phyloP scores from a whole-genome alignment of 2,797 vertebrate genomes.

The Lophura swinhoii region DNA sequence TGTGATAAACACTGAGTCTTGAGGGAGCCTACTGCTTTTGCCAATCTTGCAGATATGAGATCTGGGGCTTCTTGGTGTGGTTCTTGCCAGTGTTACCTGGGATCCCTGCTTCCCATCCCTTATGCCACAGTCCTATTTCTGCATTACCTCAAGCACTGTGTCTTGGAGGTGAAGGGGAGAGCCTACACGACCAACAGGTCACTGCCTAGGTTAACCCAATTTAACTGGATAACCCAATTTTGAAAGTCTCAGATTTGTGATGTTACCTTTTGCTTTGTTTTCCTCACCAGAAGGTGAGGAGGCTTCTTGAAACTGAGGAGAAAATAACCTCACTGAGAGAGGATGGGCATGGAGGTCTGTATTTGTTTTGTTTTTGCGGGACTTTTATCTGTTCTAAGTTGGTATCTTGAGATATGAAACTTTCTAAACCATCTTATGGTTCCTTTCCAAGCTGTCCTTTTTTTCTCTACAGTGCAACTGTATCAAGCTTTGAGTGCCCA shows the following conservation, averaged over 20 bases:
- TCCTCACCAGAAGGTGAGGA: not conserved
- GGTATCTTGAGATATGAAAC: not conserved
- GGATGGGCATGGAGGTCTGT: accelerated
- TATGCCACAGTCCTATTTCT: accelerated
- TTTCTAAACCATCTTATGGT: not conserved
- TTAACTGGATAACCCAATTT: not conserved
- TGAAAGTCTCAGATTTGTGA: not conserved
- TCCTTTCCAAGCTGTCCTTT: not conserved
- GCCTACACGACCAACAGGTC: accelerated
- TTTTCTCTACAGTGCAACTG: not conserved
- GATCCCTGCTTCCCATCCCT: accelerated
- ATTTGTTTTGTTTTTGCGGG: not conserved
- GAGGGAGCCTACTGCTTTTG: accelerated
- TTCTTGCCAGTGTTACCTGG: accelerated
- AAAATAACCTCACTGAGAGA: accelerated
- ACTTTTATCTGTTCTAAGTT: not conserved
- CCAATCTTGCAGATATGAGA: accelerated
- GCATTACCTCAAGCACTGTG: accelerated
- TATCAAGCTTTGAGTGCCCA: not conserved
- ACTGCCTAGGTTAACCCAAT: accelerated
- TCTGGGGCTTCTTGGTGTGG: not conserved
- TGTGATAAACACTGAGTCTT: accelerated
- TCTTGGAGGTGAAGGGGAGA: accelerated
- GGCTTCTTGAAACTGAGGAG: too few relatives aligned
- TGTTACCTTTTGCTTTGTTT: accelerated